Conservation (phyloP, 2,888 invertebrate species). For the Agonopterix heracliana region DNA sequence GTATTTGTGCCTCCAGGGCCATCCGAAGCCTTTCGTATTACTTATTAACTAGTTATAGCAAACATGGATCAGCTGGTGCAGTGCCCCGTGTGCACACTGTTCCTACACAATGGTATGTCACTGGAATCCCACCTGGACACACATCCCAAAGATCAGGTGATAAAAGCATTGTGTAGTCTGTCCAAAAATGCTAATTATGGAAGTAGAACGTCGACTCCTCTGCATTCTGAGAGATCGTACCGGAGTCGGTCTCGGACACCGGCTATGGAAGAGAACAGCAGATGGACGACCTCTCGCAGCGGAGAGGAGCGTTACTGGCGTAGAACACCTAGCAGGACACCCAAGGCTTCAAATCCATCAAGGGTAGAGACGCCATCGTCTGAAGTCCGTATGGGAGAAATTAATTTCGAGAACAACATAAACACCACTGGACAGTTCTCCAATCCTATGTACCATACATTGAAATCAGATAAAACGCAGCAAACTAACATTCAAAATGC, state of each 20-base stretch:
- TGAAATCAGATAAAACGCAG: slow-evolving; percentile 53
- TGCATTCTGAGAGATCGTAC: slow-evolving; percentile 58
- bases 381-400: slow-evolving; percentile 48
- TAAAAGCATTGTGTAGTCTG: slow-evolving; percentile 81
- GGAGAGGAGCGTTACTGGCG: slow-evolving; percentile 64
- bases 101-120: slow-evolving; percentile 87
- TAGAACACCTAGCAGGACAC: slow-evolving; percentile 43
- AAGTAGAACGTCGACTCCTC: slow-evolving; percentile 59
- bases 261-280: slow-evolving; percentile 46
- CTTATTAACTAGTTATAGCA: slow-evolving; percentile 19
- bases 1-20: slow-evolving; percentile 11
- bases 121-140: slow-evolving; percentile 88
- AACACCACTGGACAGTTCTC: slow-evolving; percentile 33
- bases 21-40: slow-evolving; percentile 8
- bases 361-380: slow-evolving; percentile 43
- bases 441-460: slow-evolving; percentile 30
- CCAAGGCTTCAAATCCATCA: slow-evolving; percentile 42
- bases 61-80: slow-evolving; percentile 71
- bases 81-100: slow-evolving; percentile 91
- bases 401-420: slow-evolving; percentile 48
- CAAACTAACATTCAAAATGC: slow-evolving; percentile 38
- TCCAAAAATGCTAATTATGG: slow-evolving; percentile 55
- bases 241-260: slow-evolving; percentile 60
- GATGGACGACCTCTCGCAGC: slow-evolving; percentile 45
- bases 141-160: slow-evolving; percentile 92